These are phyloP conservation scores for Ceriagrion tenellum DNA, from an alignment of 2,888 invertebrate species.

Conservation along the genomic window DNA sequence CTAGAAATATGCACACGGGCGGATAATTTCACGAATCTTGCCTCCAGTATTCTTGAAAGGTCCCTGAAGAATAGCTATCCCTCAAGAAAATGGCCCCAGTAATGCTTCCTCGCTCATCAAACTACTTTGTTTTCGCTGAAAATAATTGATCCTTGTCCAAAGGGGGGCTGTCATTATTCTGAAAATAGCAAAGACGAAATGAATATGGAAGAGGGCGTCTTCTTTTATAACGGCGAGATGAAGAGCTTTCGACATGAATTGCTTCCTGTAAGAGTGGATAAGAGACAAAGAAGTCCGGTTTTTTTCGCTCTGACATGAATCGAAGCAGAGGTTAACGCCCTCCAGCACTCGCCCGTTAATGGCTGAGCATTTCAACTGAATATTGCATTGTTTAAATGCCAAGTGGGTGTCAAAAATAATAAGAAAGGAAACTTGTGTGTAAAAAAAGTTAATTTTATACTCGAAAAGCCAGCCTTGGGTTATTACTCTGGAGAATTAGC, in stretches of 20 bases:
- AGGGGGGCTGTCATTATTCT: neutral
- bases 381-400: neutral
- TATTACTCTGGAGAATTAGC: neutral
- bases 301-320: neutral
- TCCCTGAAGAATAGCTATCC: neutral
- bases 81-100: neutral
- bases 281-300: neutral
- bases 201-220: neutral
- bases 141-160: neutral
- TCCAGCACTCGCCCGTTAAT: neutral
- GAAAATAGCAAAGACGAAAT: neutral
- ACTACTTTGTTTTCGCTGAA: neutral
- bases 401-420: neutral
- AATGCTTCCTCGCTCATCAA: neutral
- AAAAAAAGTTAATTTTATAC: neutral
- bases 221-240: neutral
- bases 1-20: neutral
- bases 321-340: neutral
- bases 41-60: neutral
- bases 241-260: neutral
- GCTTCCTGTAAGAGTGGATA: neutral
- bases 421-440: neutral
- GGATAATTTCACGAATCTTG: neutral
- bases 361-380: neutral
- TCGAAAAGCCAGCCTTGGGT: neutral